Conservation (phyloP, 2,113 vertebrate genomes). For the Electrona antarctica region DNA sequence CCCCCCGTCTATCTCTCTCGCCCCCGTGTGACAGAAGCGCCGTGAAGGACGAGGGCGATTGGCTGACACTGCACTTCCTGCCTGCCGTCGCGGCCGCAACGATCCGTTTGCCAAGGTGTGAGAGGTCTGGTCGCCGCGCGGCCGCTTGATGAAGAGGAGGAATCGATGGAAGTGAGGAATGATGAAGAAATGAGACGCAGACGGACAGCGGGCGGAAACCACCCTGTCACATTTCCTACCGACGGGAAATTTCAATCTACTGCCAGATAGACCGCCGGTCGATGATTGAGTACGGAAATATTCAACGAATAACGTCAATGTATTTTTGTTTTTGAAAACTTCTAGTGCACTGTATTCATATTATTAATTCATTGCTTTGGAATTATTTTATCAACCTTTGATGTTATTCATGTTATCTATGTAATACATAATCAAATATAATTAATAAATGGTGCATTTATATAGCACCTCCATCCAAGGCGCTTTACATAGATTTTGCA, state of each 20-base stretch:
- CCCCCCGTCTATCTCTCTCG: no score
- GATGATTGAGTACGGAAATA: conserved; percentile 44
- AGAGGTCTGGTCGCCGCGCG: conserved; percentile 61
- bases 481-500: no score
- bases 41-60: conserved; percentile 67
- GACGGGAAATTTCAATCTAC: conserved; percentile 64
- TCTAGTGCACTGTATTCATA: no score
- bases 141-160: conserved; percentile 83
- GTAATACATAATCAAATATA: no score
- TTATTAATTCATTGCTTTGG: no score
- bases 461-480: no score
- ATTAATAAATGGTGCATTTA: no score
- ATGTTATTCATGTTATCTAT: no score
- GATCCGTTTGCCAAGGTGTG: conserved; percentile 72
- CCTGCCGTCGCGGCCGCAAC: conserved; percentile 64
- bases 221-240: conserved; percentile 66
- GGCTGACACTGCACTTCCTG: conserved; percentile 80
- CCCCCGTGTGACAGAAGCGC: conserved; percentile 40
- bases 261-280: conserved; percentile 34
- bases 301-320: no score
- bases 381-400: no score
- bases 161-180: conserved; percentile 93
- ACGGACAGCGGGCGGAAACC: conserved; percentile 71
- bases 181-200: conserved; percentile 86
- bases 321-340: no score